Percentiles rank a stretch among this genome's conserved stretches.
Evolutionary conservation across 2,888 invertebrate genomes (phyloP).

Genomic region (Dolomedes plantarius): DNA sequence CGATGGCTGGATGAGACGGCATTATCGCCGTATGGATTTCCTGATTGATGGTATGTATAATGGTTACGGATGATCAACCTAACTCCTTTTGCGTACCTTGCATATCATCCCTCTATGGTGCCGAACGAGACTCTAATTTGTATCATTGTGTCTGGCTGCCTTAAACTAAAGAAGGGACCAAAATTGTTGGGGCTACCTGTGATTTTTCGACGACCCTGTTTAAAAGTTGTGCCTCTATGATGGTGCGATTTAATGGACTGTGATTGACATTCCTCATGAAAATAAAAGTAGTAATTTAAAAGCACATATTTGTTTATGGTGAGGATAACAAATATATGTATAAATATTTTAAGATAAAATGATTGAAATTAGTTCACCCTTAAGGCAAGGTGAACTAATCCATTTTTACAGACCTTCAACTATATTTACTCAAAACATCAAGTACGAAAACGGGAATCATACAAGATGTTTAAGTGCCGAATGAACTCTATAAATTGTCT

Average conservation of each 20-base stretch:
- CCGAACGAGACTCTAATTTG: neutral
- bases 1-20: conserved; percentile 90
- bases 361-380: neutral
- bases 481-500: neutral
- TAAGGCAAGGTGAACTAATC: neutral
- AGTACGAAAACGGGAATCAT: neutral
- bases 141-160: neutral
- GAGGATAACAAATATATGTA: neutral
- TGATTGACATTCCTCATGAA: neutral
- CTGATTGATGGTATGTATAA: conserved; percentile 90
- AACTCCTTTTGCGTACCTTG: neutral
- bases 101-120: neutral
- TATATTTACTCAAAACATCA: neutral
- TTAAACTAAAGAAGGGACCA: conserved; percentile 12
- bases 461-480: neutral
- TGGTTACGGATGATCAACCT: conserved; percentile 24
- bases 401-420: neutral
- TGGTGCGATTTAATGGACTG: neutral
- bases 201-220: neutral
- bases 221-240: neutral
- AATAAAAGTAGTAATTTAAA: neutral
- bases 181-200: neutral
- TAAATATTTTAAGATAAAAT: neutral
- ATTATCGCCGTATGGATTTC: conserved; percentile 91
- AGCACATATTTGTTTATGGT: neutral